Base-by-base conservation (phyloP, 2,113 vertebrate species). In the Bujurquina vittata region DNA sequence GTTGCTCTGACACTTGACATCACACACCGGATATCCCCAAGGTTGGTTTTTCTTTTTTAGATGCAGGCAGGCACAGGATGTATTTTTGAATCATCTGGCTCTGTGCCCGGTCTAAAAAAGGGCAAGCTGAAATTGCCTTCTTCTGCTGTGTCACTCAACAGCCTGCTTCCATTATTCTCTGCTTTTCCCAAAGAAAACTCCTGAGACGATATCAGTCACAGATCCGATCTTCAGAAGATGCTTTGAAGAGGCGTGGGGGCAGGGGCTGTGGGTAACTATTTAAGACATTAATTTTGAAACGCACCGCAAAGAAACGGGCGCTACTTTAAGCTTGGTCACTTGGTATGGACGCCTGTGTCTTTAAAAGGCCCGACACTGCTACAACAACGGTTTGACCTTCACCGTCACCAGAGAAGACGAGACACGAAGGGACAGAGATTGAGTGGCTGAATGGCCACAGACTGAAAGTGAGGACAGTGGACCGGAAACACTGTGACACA, bases 221-320 rank as follows among this genome's bases (percentile, higher is more conserved):
- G 57, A 69, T 79, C 69, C 7, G 37, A 40, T 33, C 20, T 35
- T 65, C 33, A 55, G 12, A 46, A 6, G 18, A 81, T 37, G 49
- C 18, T 52, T 18, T n/a, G 8, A 14, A 18, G 60, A 10, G 40
- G 22, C 58, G 55, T 18, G 3, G 60, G 56, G 22, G 65, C 58
- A 7, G 6, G 55, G 31, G 56, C 33, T 33, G 46, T 3, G 33
- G 46, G 33, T 18, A 58, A 81, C 31, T 31, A 18, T 57, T 87
- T 77, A 84, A 87, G 79, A 90, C 87, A 77, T 84, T 81, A 80
- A 49, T 81, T 37, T 4, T 37, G 56, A 80, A 7, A 62, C 77
- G 73, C 40, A 23, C 85, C 3, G 46, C 9, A 46, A 62, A 74
- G 56, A 33, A 49, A 87, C 91, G 91, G 91, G 89, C 92, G 92